phyloP scores from a whole-genome alignment of 2,113 vertebrate genomes.

The Oreochromis aureus region DNA sequence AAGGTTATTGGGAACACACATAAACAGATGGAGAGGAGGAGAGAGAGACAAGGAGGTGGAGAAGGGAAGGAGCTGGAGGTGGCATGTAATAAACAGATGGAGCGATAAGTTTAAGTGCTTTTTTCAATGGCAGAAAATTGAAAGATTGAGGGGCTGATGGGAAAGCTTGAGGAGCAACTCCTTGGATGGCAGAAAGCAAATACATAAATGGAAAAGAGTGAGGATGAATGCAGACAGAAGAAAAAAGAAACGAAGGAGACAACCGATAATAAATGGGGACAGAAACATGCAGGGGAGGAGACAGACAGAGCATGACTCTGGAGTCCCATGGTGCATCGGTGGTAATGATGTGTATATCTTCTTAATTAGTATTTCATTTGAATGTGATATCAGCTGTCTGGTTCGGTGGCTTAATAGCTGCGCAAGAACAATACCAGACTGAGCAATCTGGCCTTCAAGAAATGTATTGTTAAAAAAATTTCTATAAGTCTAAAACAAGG shows the following conservation, averaged over 20 bases:
- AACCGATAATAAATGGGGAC: not conserved
- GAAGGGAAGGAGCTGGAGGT: constrained; percentile 14
- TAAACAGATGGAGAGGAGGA: constrained; percentile 42
- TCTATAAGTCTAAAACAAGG: not conserved
- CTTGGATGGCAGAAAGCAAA: not conserved
- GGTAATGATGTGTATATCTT: not conserved
- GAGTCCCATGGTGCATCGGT: not conserved
- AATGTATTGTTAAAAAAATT: not conserved
- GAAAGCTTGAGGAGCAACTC: not conserved
- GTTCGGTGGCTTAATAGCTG: not conserved
- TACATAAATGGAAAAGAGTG: not conserved
- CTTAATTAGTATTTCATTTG: constrained; percentile 24
- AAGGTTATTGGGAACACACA: constrained; percentile 23
- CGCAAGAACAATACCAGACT: not conserved
- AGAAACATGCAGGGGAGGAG: not conserved
- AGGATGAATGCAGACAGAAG: not conserved
- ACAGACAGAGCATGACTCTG: not conserved
- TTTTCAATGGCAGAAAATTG: constrained; percentile 43
- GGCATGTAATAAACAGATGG: constrained; percentile 49
- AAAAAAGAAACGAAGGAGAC: not conserved
- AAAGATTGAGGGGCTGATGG: constrained; percentile 41
- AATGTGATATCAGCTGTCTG: constrained; percentile 13
- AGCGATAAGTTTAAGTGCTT: constrained; percentile 58
- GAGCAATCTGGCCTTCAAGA: not conserved
- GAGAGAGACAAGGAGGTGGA: not conserved